Evolutionary conservation across 2,888 invertebrate genomes (phyloP), one percentile per base, ranked within the genome.

Genomic region (Oscheius myriophilus): DNA sequence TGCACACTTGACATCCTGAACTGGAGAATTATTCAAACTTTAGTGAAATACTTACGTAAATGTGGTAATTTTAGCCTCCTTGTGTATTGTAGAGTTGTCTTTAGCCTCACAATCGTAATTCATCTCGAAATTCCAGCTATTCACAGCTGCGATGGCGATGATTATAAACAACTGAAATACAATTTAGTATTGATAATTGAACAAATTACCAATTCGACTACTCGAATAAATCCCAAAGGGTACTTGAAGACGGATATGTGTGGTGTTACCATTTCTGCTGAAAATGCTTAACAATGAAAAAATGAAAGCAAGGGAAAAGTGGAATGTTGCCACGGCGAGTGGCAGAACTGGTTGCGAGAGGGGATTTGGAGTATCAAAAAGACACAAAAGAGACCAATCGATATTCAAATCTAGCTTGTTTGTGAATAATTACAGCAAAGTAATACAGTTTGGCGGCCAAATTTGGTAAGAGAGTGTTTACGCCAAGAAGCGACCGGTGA

Each of bases 171-270:
- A 43, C 84, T 82, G 58, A 49, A 75, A 61, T 26, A 18, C 25
- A 21, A 39, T 14, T 6, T 18, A 21, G 2, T 23, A 42, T 49
- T n/a, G 23, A 51, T 55, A 59, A 64, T 14, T 54, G 7, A 52
- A 55, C 18, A 65, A 75, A 80, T 73, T 61, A 86, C 82, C 57
- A 86, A 75, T 69, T 86, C 72, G 45, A 84, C 54, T 16, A 85
- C 26, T 61, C 82, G 70, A 45, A 86, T 81, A 64, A 86, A 81
- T 33, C 86, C 86, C 9, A 86, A 69, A 14, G 86, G 86, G 61
- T 84, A 77, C 65, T 86, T 87, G 67, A 80, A 80, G 1, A 72
- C 73, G 0, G 69, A 67, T 6, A 79, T 12, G 43, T 76, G 73
- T 18, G 74, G 49, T 2, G 69, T 43, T 0, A 43, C 46, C 12